Percentiles rank a stretch among this genome's conserved stretches.
Conservation (phyloP, 1,140 invertebrate species). For the Drosophila rufa region DNA sequence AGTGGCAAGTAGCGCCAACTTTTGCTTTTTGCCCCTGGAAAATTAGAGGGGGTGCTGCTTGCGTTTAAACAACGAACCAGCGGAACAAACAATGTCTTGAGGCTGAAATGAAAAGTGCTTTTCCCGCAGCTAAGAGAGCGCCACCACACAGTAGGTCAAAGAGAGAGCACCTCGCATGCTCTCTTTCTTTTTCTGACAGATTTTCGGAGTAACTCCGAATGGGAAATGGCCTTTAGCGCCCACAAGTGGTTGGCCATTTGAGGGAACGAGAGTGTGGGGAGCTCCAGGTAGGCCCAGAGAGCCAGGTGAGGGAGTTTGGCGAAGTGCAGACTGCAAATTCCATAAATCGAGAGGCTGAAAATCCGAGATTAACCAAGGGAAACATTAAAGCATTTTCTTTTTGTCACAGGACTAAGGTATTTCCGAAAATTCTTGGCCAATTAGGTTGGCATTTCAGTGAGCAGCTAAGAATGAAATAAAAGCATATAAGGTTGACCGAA, state of each 20-base stretch:
- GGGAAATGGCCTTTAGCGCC: slow-evolving; percentile 34
- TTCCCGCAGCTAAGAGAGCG: slow-evolving; percentile 27
- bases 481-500: slow-evolving; percentile 17
- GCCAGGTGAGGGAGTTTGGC: not conserved
- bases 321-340: slow-evolving; percentile 7
- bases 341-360: not conserved
- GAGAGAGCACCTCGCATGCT: not conserved
- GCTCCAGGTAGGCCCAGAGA: slow-evolving; percentile 3
- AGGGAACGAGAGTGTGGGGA: not conserved
- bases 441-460: slow-evolving; percentile 11
- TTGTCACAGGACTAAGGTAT: not conserved
- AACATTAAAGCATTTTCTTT: not conserved
- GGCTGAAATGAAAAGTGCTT: slow-evolving; percentile 38
- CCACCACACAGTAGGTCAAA: slow-evolving; percentile 22
- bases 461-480: not conserved
- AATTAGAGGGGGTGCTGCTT: slow-evolving; percentile 7
- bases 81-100: slow-evolving; percentile 34
- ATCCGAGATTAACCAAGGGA: not conserved
- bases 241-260: slow-evolving; percentile 70
- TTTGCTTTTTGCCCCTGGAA: slow-evolving; percentile 10
- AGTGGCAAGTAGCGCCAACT: slow-evolving; percentile 23
- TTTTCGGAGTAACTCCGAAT: slow-evolving; percentile 67
- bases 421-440: not conserved
- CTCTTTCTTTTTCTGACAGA: not conserved
- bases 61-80: slow-evolving; percentile 8